Base-by-base conservation (phyloP, 2,888 invertebrate species). In the Eremobia ochroleuca region DNA sequence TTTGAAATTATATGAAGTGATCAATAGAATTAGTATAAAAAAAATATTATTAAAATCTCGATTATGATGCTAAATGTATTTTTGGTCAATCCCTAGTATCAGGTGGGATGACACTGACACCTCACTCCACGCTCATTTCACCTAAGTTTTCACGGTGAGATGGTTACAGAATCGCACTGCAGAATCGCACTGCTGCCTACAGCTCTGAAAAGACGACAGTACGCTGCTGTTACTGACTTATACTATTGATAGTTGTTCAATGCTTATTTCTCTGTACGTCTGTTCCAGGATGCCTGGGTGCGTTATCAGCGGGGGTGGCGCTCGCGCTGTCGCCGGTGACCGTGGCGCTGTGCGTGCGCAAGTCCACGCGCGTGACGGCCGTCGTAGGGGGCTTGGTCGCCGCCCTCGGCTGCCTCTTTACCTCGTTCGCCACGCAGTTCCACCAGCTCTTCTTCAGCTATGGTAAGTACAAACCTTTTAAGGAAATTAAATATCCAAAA, bases 381-480 rank as follows among this genome's bases (percentile, higher is more conserved):
- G 98, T 99, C 70, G 98, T 99, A 91, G 99, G 99, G 70, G 99
- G 99, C 15, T 97, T 99, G 83, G 98, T 99, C 72, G 98, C 98
- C 0, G 98, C 98, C 4, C 97, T 99, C 31, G 99, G 98, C 71
- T 98, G 98, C 92, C 98, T 99, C 84, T 99, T 99, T 96, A 98
- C 99, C 15, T 98, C 98, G 77, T 99, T 99, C 94, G 99, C 99
- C 77, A 98, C 98, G 79, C 98, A 99, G 95, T 98, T 98, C 93
- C 98, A 99, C 95, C 99, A 99, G 94, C 97, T 99, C 80, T 98
- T 98, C 97, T 98, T 99, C 97, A 98, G 98, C 95, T 98, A 98
- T 91, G 97, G 97, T 97, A 72, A 93, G 94, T 13, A 11, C 5
- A 25, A 59, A 8, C 1, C 18, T 31, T 13, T 58, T 9, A 8